A percentile compares a stretch with the other conserved stretches of the same genome.
phyloP scores from a whole-genome alignment of 2,113 vertebrate species.

The Brienomyrus longianalis region DNA sequence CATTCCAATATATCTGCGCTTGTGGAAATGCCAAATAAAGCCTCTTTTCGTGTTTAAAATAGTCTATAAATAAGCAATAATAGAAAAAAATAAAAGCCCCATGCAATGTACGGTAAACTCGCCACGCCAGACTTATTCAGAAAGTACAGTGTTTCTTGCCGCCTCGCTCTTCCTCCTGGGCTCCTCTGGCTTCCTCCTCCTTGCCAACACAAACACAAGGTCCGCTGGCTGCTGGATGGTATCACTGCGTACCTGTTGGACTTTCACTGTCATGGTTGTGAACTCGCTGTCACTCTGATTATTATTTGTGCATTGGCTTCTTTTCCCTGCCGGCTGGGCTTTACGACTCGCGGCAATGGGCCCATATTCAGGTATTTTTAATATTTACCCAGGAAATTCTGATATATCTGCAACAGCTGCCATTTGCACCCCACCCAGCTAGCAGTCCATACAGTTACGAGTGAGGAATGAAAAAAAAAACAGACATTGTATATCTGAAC shows the following conservation, averaged over 20 bases:
- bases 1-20: neutral
- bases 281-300: neutral
- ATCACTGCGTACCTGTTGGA: neutral
- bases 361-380: neutral
- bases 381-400: neutral
- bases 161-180: neutral
- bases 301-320: neutral
- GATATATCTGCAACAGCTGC: neutral
- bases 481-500: neutral
- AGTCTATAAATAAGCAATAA: neutral
- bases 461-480: neutral
- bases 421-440: neutral
- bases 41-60: neutral
- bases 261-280: neutral
- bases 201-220: neutral
- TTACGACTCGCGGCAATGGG: neutral
- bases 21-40: neutral
- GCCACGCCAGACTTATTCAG: neutral
- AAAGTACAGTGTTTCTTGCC: neutral
- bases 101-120: neutral
- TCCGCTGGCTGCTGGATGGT: neutral
- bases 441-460: neutral
- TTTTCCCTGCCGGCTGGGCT: neutral
- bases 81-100: neutral
- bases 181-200: neutral